Base-by-base conservation (phyloP, 1,140 invertebrate genomes). In the Planococcus citri region DNA sequence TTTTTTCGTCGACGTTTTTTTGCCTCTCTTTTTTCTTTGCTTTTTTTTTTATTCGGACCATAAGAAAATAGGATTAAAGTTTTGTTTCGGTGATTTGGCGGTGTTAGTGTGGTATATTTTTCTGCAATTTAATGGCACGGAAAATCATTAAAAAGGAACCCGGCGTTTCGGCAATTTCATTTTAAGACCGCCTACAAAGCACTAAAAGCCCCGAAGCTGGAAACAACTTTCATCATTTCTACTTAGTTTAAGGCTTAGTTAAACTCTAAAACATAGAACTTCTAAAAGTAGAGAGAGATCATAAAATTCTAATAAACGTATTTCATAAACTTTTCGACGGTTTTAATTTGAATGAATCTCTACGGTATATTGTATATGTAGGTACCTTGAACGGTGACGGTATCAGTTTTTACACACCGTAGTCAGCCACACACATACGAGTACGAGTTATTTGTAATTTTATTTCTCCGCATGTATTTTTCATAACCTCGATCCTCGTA, bases 81-180 rank as follows among this genome's bases (percentile, higher is more conserved):
- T 51, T 51, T 51, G 41, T 51, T 14, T 51, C 41, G 41, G 41
- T 20, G 41, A 51, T 51, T 51, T 51, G 6, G 41, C 41, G 41
- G 41, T n/a, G n/a, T 51, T 51, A 51, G 41, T 51, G 17, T 20
- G 41, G 41, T 51, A 51, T 51, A 51, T 51, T 51, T 51, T 51
- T 51, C 41, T 51, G 41, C 41, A 51, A 51, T 51, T 51, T 51
- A 51, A 51, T 51, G 41, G 41, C 41, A 51, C 41, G 41, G 41
- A 51, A 51, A 51, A 51, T 51, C 41, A 51, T 51, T 51, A 51
- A 51, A 51, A 51, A 51, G 41, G 41, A 51, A 51, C 41, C 41
- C 41, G 41, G 41, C 41, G 41, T 51, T 51, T 51, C 41, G 41
- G 41, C 41, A 51, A 51, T 51, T 51, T 51, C 41, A 51, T 51